phyloP scores from a whole-genome alignment of 2,797 vertebrate species.

The Lerista edwardsae region DNA sequence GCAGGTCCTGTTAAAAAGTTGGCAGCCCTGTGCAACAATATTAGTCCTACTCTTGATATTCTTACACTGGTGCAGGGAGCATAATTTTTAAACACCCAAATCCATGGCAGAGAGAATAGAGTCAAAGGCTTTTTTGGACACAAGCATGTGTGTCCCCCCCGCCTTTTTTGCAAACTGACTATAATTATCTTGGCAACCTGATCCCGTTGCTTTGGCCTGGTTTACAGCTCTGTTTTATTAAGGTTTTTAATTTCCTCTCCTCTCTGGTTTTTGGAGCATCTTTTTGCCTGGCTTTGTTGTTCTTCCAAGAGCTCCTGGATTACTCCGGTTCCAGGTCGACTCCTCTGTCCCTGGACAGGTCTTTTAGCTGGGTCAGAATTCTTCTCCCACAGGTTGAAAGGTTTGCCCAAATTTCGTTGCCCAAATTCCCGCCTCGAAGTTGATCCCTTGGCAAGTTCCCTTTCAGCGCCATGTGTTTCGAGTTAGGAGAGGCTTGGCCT shows the following conservation, averaged over 20 bases:
- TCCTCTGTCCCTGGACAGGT: neutral
- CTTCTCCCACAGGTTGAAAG: neutral
- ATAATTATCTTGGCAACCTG: conserved; percentile 21
- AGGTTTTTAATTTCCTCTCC: conserved; percentile 37
- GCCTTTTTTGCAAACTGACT: neutral
- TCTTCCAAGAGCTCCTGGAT: neutral
- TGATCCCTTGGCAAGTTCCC: conserved; percentile 15
- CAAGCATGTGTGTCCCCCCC: neutral
- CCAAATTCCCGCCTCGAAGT: neutral
- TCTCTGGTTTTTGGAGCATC: conserved; percentile 3
- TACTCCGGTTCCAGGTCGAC: neutral
- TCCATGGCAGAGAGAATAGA: neutral
- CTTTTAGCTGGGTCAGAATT: neutral
- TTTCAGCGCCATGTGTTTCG: conserved; percentile 55
- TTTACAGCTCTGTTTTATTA: neutral
- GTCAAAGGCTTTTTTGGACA: neutral
- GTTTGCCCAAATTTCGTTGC: neutral
- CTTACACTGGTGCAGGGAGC: neutral
- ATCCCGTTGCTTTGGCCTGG: neutral
- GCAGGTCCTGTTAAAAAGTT: neutral
- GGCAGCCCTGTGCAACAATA: neutral
- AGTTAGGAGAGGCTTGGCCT: conserved; percentile 53
- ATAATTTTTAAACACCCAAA: neutral
- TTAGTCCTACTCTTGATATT: too few species aligned
- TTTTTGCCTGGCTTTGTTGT: conserved; percentile 1